These are phyloP conservation scores for Empidonax traillii DNA, from an alignment of 2,113 vertebrate genomes.

Conservation along the genomic window DNA sequence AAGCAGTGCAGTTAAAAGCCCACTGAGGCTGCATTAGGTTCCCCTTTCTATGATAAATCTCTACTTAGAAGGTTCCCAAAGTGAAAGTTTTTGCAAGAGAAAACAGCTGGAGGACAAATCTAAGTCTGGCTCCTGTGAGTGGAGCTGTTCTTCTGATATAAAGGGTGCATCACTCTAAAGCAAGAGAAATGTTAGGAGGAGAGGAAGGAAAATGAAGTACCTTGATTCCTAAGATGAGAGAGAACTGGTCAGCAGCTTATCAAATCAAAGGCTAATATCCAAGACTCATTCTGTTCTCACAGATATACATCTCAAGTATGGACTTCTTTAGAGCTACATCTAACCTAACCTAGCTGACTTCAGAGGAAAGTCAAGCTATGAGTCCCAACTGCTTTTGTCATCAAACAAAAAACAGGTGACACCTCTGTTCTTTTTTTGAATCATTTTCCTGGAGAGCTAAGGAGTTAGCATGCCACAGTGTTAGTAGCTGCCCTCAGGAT, in stretches of 20 bases:
- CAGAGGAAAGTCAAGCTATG: neutral
- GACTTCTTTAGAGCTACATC: neutral
- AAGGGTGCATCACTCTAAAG: neutral
- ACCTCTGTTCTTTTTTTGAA: neutral
- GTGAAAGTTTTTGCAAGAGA: neutral
- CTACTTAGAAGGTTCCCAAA: neutral
- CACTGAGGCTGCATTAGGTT: neutral
- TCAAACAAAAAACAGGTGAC: slow-evolving; percentile 1
- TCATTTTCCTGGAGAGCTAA: neutral
- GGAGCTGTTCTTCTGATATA: neutral
- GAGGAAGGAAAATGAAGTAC: neutral
- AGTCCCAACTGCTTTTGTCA: slow-evolving; percentile 16
- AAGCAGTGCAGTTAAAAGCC: neutral
- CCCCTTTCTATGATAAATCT: neutral
- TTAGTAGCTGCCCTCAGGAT: neutral
- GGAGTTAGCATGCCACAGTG: neutral
- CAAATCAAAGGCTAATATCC: slow-evolving; percentile 49
- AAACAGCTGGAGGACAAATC: neutral
- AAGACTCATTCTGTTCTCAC: neutral
- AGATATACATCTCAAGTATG: neutral
- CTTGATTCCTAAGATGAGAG: slow-evolving; percentile 19
- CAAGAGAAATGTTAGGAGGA: neutral
- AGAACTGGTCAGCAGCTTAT: slow-evolving; percentile 34
- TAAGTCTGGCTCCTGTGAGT: neutral
- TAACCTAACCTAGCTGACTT: neutral